These are phyloP conservation scores for Heliopora coerulea DNA, from an alignment of 92 coral and sea anemone genomes.

Conservation along the genomic window DNA sequence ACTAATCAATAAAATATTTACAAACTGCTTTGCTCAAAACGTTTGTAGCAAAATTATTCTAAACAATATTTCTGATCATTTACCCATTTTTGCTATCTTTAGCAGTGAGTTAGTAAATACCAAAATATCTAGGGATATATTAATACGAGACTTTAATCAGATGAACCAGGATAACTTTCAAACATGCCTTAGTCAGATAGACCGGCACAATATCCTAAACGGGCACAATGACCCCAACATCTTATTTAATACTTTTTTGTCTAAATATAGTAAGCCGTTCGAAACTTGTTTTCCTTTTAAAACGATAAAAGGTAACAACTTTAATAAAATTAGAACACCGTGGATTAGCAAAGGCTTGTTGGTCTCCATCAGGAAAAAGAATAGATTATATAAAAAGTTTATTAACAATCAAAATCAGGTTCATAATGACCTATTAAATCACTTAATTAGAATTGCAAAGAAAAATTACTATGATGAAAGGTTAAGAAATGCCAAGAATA, in stretches of 20 bases:
- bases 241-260: slow-evolving; percentile 15
- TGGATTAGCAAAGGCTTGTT: slow-evolving; percentile 29
- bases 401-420: background rate
- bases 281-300: slow-evolving; percentile 42
- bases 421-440: too few relatives aligned
- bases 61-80: slow-evolving; percentile 54
- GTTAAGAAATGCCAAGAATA: background rate
- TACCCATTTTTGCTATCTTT: slow-evolving; percentile 39
- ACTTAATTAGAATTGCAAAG: background rate
- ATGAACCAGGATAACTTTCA: slow-evolving; percentile 19
- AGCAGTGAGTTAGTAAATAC: background rate
- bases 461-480: background rate
- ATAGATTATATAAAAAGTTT: background rate
- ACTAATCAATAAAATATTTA: slow-evolving; percentile 42
- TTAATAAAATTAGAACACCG: background rate
- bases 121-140: background rate
- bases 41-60: slow-evolving; percentile 20
- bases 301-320: slow-evolving; percentile 13
- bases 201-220: slow-evolving; percentile 24
- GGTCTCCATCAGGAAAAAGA: slow-evolving; percentile 8
- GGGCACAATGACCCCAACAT: slow-evolving; percentile 26
- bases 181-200: slow-evolving; percentile 31
- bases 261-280: slow-evolving; percentile 19
- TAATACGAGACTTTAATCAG: slow-evolving; percentile 16
- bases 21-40: slow-evolving; percentile 5